Conservation (phyloP, 2,888 invertebrate genomes). For the Diarsia rubi region DNA sequence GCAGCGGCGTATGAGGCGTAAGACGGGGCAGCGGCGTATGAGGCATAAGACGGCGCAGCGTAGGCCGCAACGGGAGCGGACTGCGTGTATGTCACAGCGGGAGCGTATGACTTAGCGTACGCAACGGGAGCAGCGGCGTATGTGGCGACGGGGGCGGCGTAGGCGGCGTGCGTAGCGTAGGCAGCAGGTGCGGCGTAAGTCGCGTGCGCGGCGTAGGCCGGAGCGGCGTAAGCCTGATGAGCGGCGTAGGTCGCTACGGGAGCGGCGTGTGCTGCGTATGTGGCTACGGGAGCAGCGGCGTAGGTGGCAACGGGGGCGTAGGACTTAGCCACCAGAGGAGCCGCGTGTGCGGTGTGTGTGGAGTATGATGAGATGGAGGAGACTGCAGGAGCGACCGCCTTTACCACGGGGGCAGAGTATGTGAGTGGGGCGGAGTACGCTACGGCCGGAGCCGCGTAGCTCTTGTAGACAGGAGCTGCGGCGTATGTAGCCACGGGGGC, state of each 20-base stretch:
- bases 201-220: slow-evolving; percentile 75
- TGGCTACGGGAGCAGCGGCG: slow-evolving; percentile 69
- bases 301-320: slow-evolving; percentile 77
- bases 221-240: slow-evolving; percentile 64
- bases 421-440: slow-evolving; percentile 73
- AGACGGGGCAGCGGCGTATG: slow-evolving; percentile 59
- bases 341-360: slow-evolving; percentile 69
- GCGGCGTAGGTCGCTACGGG: slow-evolving; percentile 64
- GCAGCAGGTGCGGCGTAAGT: slow-evolving; percentile 87
- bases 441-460: slow-evolving; percentile 74
- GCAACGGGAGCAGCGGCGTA: slow-evolving; percentile 87
- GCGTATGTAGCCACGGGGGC: slow-evolving; percentile 64
- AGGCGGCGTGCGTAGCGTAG: slow-evolving; percentile 71
- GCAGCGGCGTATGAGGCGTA: slow-evolving; percentile 65
- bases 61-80: slow-evolving; percentile 65
- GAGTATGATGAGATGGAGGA: slow-evolving; percentile 80
- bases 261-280: slow-evolving; percentile 74
- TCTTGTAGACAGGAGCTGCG: slow-evolving; percentile 73
- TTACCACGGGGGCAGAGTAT: slow-evolving; percentile 78
- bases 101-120: slow-evolving; percentile 73
- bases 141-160: slow-evolving; percentile 86
- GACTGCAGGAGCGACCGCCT: slow-evolving; percentile 81
- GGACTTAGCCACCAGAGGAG: slow-evolving; percentile 79
- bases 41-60: slow-evolving; percentile 58
- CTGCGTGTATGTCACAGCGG: slow-evolving; percentile 64